These are phyloP conservation scores for Mormyrops attenuatus DNA, from an alignment of 2,797 vertebrate genomes.

Conservation along the genomic window DNA sequence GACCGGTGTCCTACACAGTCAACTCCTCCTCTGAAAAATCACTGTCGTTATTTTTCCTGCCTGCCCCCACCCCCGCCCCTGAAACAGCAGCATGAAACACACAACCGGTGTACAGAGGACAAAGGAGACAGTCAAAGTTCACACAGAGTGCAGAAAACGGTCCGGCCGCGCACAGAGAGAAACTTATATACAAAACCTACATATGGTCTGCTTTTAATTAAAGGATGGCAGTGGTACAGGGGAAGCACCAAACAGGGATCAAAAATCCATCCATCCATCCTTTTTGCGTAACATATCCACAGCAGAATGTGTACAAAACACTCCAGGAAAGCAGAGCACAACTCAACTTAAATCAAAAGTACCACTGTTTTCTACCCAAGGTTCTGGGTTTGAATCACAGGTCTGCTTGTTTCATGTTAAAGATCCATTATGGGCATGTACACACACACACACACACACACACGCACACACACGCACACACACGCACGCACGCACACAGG, in stretches of 20 bases:
- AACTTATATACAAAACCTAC: neutral
- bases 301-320: neutral
- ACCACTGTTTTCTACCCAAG: neutral
- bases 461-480: neutral
- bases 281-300: neutral
- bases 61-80: slow-evolving; percentile 28
- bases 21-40: slow-evolving; percentile 41
- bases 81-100: slow-evolving; percentile 63
- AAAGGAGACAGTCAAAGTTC: slow-evolving; percentile 86
- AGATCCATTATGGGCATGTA: no score
- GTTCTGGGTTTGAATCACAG: neutral
- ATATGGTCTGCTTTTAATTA: neutral
- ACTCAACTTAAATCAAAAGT: neutral
- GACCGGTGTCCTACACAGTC: neutral
- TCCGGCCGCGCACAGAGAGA: slow-evolving; percentile 36
- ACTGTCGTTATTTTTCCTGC: slow-evolving; percentile 58
- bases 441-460: neutral
- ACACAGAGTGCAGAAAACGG: slow-evolving; percentile 80
- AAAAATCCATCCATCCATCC: neutral
- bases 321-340: neutral
- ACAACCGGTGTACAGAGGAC: slow-evolving; percentile 56
- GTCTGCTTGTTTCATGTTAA: neutral
- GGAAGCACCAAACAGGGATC: neutral
- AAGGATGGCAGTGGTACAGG: neutral
- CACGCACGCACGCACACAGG: neutral